A percentile compares a stretch with the other conserved stretches of the same genome.
phyloP scores from a whole-genome alignment of 53 echinoderm and acorn worm species.

The Patiria pectinifera region DNA sequence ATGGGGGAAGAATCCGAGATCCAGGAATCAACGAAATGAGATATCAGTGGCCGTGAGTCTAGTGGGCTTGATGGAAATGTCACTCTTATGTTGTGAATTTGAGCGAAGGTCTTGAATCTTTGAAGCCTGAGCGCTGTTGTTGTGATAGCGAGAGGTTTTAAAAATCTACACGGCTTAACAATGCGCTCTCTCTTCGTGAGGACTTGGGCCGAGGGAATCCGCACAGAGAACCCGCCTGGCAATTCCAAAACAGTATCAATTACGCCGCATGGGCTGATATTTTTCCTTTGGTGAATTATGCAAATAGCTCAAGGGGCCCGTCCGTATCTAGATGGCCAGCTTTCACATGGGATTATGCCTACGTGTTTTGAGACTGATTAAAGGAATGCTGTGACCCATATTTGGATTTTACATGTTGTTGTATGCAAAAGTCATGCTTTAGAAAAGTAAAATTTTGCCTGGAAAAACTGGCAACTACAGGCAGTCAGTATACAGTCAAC shows the following conservation, averaged over 20 bases:
- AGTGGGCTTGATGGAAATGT: constrained; percentile 23
- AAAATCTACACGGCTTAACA: constrained; percentile 10
- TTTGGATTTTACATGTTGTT: neutral
- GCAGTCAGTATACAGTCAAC: too few relatives aligned
- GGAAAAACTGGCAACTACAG: too few relatives aligned
- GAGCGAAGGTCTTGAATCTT: too few relatives aligned
- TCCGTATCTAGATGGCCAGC: neutral
- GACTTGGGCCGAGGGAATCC: neutral
- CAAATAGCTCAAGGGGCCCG: constrained; percentile 29
- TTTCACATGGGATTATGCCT: constrained; percentile 25
- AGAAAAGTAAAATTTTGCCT: too few relatives aligned
- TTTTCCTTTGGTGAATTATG: constrained; percentile 39
- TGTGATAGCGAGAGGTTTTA: neutral
- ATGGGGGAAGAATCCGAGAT: neutral
- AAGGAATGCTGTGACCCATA: neutral
- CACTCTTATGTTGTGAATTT: constrained; percentile 15
- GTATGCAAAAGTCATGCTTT: neutral
- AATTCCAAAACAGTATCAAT: constrained; percentile 6
- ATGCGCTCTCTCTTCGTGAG: neutral
- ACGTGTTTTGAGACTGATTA: neutral
- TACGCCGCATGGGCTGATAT: neutral
- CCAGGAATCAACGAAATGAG: neutral
- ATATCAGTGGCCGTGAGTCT: constrained; percentile 8
- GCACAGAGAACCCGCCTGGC: neutral
- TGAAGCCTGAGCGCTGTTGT: neutral